phyloP scores from a whole-genome alignment of 1,140 invertebrate genomes.

The Scaptomyza graminum region DNA sequence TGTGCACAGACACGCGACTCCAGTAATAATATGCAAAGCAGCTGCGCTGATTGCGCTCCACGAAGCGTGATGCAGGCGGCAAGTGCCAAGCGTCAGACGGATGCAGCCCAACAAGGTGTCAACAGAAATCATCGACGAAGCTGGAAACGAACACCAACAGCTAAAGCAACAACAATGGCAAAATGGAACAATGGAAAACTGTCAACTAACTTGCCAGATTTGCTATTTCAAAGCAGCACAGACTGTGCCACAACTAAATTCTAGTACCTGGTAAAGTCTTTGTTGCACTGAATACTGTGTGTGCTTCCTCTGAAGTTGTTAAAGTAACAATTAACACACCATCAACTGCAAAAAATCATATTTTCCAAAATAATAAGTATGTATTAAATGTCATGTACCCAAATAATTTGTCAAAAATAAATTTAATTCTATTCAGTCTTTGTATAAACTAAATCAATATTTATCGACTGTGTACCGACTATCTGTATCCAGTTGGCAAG shows the following conservation, averaged over 20 bases:
- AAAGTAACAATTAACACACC: too few relatives aligned
- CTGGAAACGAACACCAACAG: constrained; percentile 39
- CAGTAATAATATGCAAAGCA: constrained; percentile 74
- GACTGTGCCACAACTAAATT: constrained; percentile 2
- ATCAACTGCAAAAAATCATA: too few relatives aligned
- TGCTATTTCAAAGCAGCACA: constrained; percentile 36
- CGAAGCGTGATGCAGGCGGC: constrained; percentile 22
- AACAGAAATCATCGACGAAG: constrained; percentile 75
- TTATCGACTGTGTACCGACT: neutral
- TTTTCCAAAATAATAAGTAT: too few relatives aligned
- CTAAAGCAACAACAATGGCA: constrained; percentile 17
- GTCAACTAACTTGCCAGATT: constrained; percentile 46
- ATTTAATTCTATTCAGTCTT: too few relatives aligned
- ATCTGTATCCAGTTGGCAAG: constrained; percentile 62
- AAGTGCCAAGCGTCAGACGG: constrained; percentile 41
- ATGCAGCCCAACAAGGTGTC: constrained; percentile 74
- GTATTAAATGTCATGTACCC: too few relatives aligned
- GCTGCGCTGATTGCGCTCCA: constrained; percentile 72
- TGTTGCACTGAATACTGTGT: constrained; percentile 1
- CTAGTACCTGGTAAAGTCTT: constrained; percentile 4
- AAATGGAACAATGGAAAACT: constrained; percentile 68
- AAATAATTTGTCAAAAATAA: too few relatives aligned
- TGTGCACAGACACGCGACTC: constrained; percentile 54
- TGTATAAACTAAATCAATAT: neutral
- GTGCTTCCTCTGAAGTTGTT: too few relatives aligned